Evolutionary conservation across 2,797 vertebrate genomes (phyloP).

Genomic region (Sebastes ruberrimus): DNA sequence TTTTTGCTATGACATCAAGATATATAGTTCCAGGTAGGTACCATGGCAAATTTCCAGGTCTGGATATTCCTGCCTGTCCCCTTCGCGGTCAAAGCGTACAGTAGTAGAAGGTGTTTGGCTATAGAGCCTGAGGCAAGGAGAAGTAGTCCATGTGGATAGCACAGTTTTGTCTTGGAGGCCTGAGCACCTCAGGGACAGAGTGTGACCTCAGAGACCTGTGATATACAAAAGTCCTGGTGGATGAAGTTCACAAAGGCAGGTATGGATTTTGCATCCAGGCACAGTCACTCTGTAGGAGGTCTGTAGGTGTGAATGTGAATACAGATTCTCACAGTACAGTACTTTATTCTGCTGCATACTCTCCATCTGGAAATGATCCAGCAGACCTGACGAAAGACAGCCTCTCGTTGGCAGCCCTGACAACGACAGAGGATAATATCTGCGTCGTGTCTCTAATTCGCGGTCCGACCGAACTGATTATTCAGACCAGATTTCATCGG

Average conservation of each 20-base stretch:
- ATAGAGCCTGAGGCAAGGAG: constrained; percentile 81
- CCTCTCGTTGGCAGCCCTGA: constrained; percentile 70
- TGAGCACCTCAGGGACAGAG: constrained; percentile 84
- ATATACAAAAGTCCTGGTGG: constrained; percentile 82
- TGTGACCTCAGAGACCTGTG: constrained; percentile 82
- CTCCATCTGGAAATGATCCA: constrained; percentile 88
- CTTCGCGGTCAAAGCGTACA: constrained; percentile 78
- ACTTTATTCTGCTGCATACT: constrained; percentile 77
- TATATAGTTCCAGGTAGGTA: not conserved
- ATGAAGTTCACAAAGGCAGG: constrained; percentile 88
- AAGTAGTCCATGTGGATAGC: constrained; percentile 89
- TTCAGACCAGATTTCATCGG: constrained; percentile 82
- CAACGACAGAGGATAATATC: constrained; percentile 86
- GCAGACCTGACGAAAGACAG: constrained; percentile 82
- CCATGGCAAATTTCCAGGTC: not conserved
- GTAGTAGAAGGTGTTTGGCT: constrained; percentile 79
- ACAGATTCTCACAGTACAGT: constrained; percentile 82
- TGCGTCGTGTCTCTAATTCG: constrained; percentile 83
- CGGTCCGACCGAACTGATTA: constrained; percentile 84
- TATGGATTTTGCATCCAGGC: constrained; percentile 83
- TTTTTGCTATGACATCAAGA: not conserved
- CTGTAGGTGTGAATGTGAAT: constrained; percentile 81
- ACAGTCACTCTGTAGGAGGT: constrained; percentile 73
- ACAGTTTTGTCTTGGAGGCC: constrained; percentile 85
- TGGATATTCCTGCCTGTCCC: constrained; percentile 83